A percentile compares a stretch with the other conserved stretches of the same genome.
Evolutionary conservation across 92 coral and sea anemone species (phyloP).

Genomic region (Zoanthus sansibaricus): DNA sequence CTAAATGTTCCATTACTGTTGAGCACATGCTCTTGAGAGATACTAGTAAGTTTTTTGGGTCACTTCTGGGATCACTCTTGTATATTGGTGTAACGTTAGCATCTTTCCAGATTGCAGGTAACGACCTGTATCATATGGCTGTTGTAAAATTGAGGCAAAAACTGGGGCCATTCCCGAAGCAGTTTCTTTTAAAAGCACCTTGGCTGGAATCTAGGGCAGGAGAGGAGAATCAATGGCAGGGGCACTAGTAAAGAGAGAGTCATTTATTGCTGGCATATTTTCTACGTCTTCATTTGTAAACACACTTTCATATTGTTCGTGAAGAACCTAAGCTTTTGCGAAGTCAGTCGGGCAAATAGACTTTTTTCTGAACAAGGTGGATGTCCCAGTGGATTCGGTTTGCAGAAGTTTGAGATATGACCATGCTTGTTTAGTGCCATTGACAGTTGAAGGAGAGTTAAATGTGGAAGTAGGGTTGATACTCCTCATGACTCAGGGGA

Average conservation of each 20-base stretch:
- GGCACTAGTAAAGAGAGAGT: constrained; percentile 37
- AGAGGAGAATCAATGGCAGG: constrained; percentile 31
- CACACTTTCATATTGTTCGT: constrained; percentile 52
- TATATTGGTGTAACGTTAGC: constrained; percentile 16
- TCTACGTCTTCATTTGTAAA: constrained; percentile 55
- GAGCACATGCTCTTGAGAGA: constrained; percentile 1
- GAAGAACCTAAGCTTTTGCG: constrained; percentile 56
- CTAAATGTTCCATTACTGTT: constrained; percentile 12
- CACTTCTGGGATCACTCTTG: constrained; percentile 13
- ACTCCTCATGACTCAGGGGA: constrained; percentile 37
- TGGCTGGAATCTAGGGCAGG: constrained; percentile 48
- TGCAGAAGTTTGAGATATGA: constrained; percentile 54
- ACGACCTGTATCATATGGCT: constrained; percentile 18
- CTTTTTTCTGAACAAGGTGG: constrained; percentile 54
- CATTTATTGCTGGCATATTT: constrained; percentile 28
- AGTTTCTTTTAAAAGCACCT: constrained; percentile 32
- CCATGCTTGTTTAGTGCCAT: constrained; percentile 55
- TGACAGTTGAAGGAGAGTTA: not conserved
- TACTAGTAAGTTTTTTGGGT: constrained; percentile 1
- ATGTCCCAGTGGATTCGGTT: constrained; percentile 48
- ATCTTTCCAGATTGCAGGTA: constrained; percentile 19
- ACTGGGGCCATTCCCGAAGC: constrained; percentile 32
- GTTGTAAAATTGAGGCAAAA: constrained; percentile 42
- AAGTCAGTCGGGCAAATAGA: constrained; percentile 6
- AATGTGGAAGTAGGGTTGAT: constrained; percentile 4